Percentiles rank a stretch among this genome's conserved stretches.
Evolutionary conservation across 1,140 invertebrate species (phyloP).

Genomic region (Drosophila ambigua): DNA sequence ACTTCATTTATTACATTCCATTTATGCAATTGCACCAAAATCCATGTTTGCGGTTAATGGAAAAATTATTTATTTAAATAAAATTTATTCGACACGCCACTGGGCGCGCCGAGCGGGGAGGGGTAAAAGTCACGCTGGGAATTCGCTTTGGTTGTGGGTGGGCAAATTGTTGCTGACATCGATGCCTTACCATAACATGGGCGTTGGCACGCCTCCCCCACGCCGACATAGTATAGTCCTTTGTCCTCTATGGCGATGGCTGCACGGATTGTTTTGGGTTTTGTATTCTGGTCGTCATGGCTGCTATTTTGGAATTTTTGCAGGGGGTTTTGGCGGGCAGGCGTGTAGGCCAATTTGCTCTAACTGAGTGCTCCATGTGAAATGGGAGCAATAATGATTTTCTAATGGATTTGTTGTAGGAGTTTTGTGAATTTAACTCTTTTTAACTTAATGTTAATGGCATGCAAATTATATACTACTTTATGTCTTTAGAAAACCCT

Average conservation of each 20-base stretch:
- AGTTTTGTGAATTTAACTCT: no score
- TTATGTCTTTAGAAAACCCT: no score
- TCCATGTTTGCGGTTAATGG: slow-evolving; percentile 79
- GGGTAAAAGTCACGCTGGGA: slow-evolving; percentile 1
- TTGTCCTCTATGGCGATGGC: neutral
- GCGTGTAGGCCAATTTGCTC: no score
- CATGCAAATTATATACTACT: no score
- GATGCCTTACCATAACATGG: slow-evolving; percentile 17
- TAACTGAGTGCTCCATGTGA: no score
- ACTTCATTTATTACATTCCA: slow-evolving; percentile 74
- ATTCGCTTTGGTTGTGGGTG: slow-evolving; percentile 1
- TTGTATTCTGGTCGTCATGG: slow-evolving; percentile 17
- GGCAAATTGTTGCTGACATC: slow-evolving; percentile 65
- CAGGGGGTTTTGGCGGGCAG: no score
- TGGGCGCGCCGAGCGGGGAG: neutral
- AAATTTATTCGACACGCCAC: slow-evolving; percentile 66
- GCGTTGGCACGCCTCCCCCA: slow-evolving; percentile 1
- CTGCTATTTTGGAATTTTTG: slow-evolving; percentile 1
- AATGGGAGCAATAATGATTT: no score
- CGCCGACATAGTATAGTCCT: neutral
- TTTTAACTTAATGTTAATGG: no score
- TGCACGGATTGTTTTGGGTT: slow-evolving; percentile 30
- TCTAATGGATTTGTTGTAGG: no score
- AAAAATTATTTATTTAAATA: slow-evolving; percentile 81
- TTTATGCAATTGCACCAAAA: slow-evolving; percentile 77